Base-by-base conservation (phyloP, 2,888 invertebrate genomes). In the Entomobrya proxima region DNA sequence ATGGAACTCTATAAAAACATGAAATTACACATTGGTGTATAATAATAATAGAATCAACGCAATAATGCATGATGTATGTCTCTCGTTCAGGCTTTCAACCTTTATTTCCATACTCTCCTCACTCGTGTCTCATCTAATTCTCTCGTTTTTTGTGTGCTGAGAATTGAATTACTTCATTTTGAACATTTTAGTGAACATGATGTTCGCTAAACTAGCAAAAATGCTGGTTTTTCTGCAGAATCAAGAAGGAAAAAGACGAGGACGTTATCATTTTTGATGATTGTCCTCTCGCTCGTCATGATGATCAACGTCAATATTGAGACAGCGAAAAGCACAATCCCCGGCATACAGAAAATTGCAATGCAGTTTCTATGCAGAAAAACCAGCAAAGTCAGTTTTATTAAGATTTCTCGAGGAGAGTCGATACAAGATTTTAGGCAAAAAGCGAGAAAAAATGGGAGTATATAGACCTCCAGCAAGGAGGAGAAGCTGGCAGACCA, bases 311-410 rank as follows among this genome's bases (percentile, higher is more conserved):
- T 30, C 67, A 67, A n/a, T 9, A 40, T 37, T 40, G 40, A 24
- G 30, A n/a, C 32, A 15, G 4, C 37, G 37, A 18, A 27, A 40
- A 64, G 18, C 18, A 55, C 55, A 2, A 50, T 50, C n/a, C 18
- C 11, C 64, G 40, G 2, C 15, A 30, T 30, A 30, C 6, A 1
- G 11, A 21, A 67, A 18, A 67, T 27, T 44, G 44, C 27, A 44
- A 27, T 69, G 69, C 69, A 69, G 69, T 69, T 69, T 69, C 69
- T 44, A 69, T 40, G 27, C 69, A 69, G 40, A 69, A 44, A 69
- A 69, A 69, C 69, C 27, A 69, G 69, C 69, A 69, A 24, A 40
- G 69, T 69, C 69, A 69, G 69, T 69, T 64, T 64, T 44, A 44
- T 69, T 69, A 27, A 69, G 69, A 69, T 44, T 69, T 61, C 44